Percentiles rank a stretch among this genome's conserved stretches.
These are phyloP conservation scores for Scelioninae gen. 2 DNA, from an alignment of 2,888 invertebrate genomes.

Conservation along the genomic window DNA sequence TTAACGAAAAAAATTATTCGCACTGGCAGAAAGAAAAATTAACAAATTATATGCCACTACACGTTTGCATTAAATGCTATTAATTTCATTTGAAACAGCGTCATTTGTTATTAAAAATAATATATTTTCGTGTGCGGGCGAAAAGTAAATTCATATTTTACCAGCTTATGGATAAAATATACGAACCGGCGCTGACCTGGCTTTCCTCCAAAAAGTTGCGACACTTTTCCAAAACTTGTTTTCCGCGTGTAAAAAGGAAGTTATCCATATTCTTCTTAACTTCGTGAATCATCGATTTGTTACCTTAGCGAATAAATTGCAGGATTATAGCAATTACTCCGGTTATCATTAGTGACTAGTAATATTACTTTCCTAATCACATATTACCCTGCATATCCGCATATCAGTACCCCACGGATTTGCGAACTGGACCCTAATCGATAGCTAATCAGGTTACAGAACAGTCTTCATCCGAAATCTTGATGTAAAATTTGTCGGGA, in stretches of 20 bases:
- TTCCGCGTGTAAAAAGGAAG: too few relatives aligned
- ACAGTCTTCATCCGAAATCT: slow-evolving; percentile 39
- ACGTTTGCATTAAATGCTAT: too few relatives aligned
- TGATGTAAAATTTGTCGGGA: slow-evolving; percentile 45
- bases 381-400: slow-evolving; percentile 14
- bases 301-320: neutral
- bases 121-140: too few relatives aligned
- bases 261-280: too few relatives aligned
- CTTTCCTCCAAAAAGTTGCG: too few relatives aligned
- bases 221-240: too few relatives aligned
- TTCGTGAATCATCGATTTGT: too few relatives aligned
- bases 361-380: slow-evolving; percentile 20
- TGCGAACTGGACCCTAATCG: slow-evolving; percentile 25
- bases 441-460: slow-evolving; percentile 33
- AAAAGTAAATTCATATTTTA: too few relatives aligned
- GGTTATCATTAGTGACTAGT: neutral
- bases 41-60: neutral
- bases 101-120: too few relatives aligned
- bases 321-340: neutral
- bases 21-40: neutral
- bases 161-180: too few relatives aligned
- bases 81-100: too few relatives aligned
- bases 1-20: slow-evolving; percentile 7
- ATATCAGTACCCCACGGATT: slow-evolving; percentile 16
- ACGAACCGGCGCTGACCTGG: too few relatives aligned